Conservation (phyloP, 2,888 invertebrate species). For the Allolobophora icterica region DNA sequence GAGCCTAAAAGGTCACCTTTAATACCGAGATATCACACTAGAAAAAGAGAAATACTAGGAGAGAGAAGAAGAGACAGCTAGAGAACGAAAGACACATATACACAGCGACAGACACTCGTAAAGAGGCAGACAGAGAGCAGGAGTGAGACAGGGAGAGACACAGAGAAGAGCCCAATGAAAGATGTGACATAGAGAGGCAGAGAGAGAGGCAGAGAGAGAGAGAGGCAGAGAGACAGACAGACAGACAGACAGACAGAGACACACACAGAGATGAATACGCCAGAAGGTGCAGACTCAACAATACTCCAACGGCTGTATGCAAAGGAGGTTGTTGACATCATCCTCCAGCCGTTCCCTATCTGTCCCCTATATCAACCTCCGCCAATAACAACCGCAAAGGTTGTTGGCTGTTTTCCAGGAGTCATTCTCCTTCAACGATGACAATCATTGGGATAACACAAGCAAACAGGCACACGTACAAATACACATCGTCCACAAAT, state of each 20-base stretch:
- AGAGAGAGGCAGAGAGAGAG: neutral
- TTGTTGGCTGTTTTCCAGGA: too few relatives aligned
- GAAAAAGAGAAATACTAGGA: constrained; percentile 50
- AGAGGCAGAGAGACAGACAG: neutral
- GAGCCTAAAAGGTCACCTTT: neutral
- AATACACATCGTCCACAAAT: too few relatives aligned
- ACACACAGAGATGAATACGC: neutral
- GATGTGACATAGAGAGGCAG: constrained; percentile 49
- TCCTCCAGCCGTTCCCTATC: too few relatives aligned
- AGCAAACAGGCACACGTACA: too few relatives aligned
- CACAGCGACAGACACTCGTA: neutral
- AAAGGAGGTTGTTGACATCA: neutral
- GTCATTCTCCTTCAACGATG: too few relatives aligned
- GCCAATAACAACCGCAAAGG: too few relatives aligned
- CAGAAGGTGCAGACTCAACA: neutral
- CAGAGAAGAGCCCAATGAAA: neutral
- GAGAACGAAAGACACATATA: neutral
- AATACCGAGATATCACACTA: neutral
- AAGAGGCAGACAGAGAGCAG: neutral
- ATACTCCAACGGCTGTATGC: neutral
- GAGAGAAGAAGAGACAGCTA: neutral
- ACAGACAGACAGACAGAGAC: neutral
- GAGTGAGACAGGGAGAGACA: neutral
- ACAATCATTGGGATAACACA: too few relatives aligned
- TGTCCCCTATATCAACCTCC: too few relatives aligned